Conservation (phyloP, 1,140 invertebrate species). For the Zaprionus ghesquierei region DNA sequence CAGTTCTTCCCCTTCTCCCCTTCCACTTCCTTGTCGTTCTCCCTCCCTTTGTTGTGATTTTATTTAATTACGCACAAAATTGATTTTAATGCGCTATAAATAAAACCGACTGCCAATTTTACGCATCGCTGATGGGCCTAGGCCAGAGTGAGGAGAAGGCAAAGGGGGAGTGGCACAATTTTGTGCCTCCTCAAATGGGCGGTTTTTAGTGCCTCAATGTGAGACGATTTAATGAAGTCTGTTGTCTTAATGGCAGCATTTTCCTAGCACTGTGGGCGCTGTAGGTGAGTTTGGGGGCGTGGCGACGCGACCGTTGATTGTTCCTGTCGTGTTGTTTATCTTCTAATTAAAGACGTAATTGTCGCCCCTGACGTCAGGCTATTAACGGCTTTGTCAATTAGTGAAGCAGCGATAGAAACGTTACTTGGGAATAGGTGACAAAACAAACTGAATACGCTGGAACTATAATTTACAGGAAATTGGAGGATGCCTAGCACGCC, state of each 20-base stretch:
- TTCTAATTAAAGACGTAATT: constrained; percentile 74
- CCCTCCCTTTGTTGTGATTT: constrained; percentile 21
- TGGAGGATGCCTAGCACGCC: not conserved
- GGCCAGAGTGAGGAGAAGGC: not conserved
- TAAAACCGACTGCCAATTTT: constrained; percentile 68
- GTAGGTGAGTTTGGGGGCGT: not conserved
- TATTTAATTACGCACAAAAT: constrained; percentile 74
- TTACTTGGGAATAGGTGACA: not conserved
- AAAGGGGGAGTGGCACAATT: too few species aligned
- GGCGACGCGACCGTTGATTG: constrained; percentile 12
- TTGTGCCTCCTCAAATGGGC: not conserved
- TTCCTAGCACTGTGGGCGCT: not conserved
- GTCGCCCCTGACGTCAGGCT: constrained; percentile 62
- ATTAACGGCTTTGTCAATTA: constrained; percentile 38
- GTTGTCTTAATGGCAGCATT: constrained; percentile 43
- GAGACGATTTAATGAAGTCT: constrained; percentile 65
- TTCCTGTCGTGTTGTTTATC: constrained; percentile 43
- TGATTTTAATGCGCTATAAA: constrained; percentile 76
- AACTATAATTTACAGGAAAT: constrained; percentile 5
- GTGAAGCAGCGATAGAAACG: not conserved
- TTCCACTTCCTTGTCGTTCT: not conserved
- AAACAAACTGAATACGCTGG: not conserved
- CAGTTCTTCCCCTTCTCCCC: not conserved
- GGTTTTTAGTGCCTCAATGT: constrained; percentile 52
- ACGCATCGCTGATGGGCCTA: constrained; percentile 23